Base-by-base conservation (phyloP, 2,113 vertebrate species). In the Aviceda subcristata region DNA sequence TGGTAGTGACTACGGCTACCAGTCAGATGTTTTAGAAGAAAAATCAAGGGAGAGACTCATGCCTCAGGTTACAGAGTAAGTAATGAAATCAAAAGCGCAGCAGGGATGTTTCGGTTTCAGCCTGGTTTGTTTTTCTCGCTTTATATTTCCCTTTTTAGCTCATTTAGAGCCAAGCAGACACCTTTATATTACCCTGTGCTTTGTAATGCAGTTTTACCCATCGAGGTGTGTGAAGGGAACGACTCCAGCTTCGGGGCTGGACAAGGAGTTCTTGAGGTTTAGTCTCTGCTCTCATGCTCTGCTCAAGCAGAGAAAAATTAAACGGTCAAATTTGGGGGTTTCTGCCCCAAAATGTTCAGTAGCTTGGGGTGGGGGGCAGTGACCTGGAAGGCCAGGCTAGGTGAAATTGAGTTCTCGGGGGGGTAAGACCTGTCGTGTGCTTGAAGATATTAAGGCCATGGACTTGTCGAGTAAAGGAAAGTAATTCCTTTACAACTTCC, bases 101-200 rank as follows among this genome's bases (percentile, higher is more conserved):
- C 20, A 21, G 46, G 8, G 36, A 7, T 18, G 11, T 27, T 48
- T 60, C 9, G 4, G 11, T 24, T 84, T 12, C 36, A 63, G 39
- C 12, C 51, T 78, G 59, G 30, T n/a, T 73, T 36, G 26, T 29
- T 89, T 53, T 60, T 24, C 22, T 27, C 12, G 1, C 15, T 48
- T 50, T 63, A 38, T 80, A 38, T 86, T 69, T 63, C 62, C 26
- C 19, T 62, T 21, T 59, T 73, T 16, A 27, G 23, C 24, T 57
- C 43, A 6, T 22, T 57, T 50, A 38, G 69, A 69, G 56, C 41
- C 13, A 27, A 9, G 26, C 1, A 0, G 27, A 26, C 27, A 13
- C 48, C 9, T 67, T 32, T 56, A 7, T 27, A 1, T 55, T 12
- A 8, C 20, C 1, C 4, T 3, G 10, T 0, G 0, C 38, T 50